Conservation (phyloP, 2,113 vertebrate genomes). For the Stegastes partitus region DNA sequence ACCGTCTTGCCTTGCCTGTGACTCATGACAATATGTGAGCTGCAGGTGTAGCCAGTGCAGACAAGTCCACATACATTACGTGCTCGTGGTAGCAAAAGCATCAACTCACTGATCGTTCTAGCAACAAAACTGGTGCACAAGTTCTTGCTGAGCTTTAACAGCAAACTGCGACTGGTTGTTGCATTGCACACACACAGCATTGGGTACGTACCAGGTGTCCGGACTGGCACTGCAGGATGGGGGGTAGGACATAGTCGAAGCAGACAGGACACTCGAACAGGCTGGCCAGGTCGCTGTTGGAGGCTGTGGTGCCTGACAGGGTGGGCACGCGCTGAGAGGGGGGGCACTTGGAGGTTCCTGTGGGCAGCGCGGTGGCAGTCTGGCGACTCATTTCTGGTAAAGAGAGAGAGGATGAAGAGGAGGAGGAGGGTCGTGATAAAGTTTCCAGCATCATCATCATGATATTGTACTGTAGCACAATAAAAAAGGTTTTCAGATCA, state of each 20-base stretch:
- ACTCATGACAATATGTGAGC: no score
- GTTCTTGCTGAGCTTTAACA: no score
- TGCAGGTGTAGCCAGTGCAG: no score
- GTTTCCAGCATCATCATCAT: neutral
- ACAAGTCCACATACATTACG: no score
- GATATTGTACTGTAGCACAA: neutral
- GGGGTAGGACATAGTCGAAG: conserved; percentile 99
- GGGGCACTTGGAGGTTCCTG: conserved; percentile 98
- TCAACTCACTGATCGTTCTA: no score
- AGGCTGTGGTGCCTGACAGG: conserved; percentile 96
- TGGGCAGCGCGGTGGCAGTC: conserved; percentile 97
- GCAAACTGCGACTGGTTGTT: no score
- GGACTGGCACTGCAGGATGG: conserved; percentile 99
- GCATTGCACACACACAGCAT: no score
- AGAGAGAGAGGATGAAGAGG: neutral
- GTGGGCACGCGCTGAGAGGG: conserved; percentile 97
- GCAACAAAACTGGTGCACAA: no score
- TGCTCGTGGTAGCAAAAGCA: no score
- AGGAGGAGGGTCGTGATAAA: neutral
- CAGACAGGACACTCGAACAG: conserved; percentile 99
- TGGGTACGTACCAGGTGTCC: conserved; percentile 92
- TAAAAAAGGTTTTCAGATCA: neutral
- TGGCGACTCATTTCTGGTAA: conserved; percentile 98
- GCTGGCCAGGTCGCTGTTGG: conserved; percentile 99
- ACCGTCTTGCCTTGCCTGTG: no score